Evolutionary conservation across 2,888 invertebrate genomes (phyloP), one percentile per base, ranked within the genome.

Genomic region (Lepidochrysops patricia): DNA sequence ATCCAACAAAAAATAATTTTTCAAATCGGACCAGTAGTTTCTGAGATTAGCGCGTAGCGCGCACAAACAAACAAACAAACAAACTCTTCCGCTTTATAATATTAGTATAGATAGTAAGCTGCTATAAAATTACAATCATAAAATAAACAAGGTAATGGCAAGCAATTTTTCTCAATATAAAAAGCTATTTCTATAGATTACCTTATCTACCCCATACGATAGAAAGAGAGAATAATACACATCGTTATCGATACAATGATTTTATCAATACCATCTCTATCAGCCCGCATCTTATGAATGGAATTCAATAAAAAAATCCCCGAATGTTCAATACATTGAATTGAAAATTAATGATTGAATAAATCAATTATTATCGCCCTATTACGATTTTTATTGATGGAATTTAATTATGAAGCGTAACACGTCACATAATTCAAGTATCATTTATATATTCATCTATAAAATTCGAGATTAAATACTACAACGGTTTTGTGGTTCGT

Each of bases 261-360:
- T 43, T 23, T 23, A 43, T 43, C 43, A 37, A 2, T 43, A 9
- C 1, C 6, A 34, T 37, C 37, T 43, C 43, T 23, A 4, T 43
- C 43, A 59, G 56, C 43, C 43, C 43, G 43, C 43, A 43, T 43
- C 43, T 43, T 43, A 23, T 43, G 43, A 43, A 43, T 43, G 43
- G 43, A 19, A 1, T 32, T 19, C 12, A 23, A 43, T 43, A 43
- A 43, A 43, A 43, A 43, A 43, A 43, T 19, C 43, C 43, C 9
- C 9, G 43, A 43, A 9, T 19, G 12, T 43, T 19, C 19, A 43
- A 19, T n/a, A n/a, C 19, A 19, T 19, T 43, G 43, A 43, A 43
- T 43, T 19, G 43, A 43, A 43, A 43, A 43, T 43, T 43, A 43
- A 23, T 19, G 4, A 43, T 19, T 43, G 9, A 43, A 43, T 43